These are phyloP conservation scores for Myrmecobius fasciatus DNA, from an alignment of 2,113 vertebrate genomes.

Conservation along the genomic window DNA sequence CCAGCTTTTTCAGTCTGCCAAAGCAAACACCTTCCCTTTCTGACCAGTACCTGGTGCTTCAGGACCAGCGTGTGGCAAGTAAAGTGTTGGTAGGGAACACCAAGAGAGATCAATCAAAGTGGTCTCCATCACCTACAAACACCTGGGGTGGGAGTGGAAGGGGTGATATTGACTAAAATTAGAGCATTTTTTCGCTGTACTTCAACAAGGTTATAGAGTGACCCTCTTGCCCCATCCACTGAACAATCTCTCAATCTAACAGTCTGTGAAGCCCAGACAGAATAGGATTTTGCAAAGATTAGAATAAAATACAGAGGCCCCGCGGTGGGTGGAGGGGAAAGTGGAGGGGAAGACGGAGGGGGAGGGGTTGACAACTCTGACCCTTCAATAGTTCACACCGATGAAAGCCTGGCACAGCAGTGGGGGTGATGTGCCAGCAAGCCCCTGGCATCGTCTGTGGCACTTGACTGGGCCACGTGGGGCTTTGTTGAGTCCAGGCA, in stretches of 20 bases:
- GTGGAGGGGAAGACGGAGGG: not conserved
- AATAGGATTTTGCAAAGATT: not conserved
- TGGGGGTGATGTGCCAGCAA: not conserved
- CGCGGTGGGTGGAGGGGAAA: not conserved
- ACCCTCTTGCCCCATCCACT: not conserved
- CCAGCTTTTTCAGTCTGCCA: not conserved
- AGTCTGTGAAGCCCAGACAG: not conserved
- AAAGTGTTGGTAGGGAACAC: not conserved
- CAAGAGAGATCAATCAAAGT: not conserved
- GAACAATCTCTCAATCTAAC: not conserved
- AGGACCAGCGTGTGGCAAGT: not conserved
- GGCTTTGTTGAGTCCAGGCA: not conserved
- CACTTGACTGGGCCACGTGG: not conserved
- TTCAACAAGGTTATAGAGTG: not conserved
- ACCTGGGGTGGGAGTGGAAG: not conserved
- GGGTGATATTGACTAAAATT: not conserved
- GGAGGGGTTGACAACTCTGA: not conserved
- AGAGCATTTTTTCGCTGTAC: not conserved
- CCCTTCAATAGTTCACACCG: not conserved
- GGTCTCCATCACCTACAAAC: not conserved
- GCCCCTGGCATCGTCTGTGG: not conserved
- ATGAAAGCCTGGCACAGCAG: not conserved
- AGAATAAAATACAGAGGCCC: not conserved
- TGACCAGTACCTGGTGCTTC: not conserved
- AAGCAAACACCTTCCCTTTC: not conserved